Conservation (phyloP, 2,888 invertebrate species). For the Cyclophora punctaria region DNA sequence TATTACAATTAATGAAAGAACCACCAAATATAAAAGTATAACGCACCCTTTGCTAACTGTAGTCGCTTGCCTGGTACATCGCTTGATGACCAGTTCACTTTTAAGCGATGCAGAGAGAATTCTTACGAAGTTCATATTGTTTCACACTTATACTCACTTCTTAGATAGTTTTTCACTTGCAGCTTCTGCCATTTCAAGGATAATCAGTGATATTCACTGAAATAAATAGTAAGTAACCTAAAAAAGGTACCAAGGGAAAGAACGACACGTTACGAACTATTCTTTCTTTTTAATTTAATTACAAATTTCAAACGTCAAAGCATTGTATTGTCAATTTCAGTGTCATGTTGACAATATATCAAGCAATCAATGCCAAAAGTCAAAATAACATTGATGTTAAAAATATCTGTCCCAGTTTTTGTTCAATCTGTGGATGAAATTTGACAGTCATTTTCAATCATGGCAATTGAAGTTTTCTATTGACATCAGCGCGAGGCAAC, state of each 20-base stretch:
- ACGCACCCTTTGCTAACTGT: constrained; percentile 60
- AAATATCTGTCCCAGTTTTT: neutral
- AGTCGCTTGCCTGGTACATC: constrained; percentile 39
- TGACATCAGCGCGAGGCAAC: no score
- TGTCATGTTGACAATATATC: neutral
- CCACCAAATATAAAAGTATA: constrained; percentile 13
- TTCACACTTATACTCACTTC: constrained; percentile 75
- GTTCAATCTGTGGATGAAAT: neutral
- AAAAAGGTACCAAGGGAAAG: neutral
- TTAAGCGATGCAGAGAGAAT: constrained; percentile 29
- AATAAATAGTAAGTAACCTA: constrained; percentile 14
- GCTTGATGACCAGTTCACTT: constrained; percentile 34
- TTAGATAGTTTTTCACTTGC: constrained; percentile 78
- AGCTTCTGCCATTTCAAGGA: constrained; percentile 70
- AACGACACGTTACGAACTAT: neutral
- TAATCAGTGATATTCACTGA: constrained; percentile 2
- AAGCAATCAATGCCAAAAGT: no score
- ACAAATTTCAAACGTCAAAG: neutral
- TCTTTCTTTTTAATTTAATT: no score
- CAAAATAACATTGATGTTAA: no score
- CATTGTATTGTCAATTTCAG: neutral
- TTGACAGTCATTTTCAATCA: constrained; percentile 18
- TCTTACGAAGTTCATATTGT: constrained; percentile 44
- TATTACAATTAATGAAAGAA: constrained; percentile 6
- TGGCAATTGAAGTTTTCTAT: constrained; percentile 47